A percentile compares a stretch with the other conserved stretches of the same genome.
Evolutionary conservation across 23 tunicate species (phyloP).

Genomic region (Oikopleura vanhoeffeni): DNA sequence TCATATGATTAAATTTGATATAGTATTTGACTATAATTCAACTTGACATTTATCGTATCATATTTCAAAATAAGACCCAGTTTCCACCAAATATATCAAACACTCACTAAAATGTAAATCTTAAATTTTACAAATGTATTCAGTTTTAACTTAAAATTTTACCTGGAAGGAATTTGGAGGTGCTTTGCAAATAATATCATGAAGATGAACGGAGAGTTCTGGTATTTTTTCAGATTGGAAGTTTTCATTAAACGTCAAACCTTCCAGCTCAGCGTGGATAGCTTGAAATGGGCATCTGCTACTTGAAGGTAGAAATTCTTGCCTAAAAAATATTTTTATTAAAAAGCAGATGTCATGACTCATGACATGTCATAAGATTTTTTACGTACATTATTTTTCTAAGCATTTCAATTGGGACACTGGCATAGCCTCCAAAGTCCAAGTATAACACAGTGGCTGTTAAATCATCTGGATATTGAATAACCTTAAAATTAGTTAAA

Average conservation of each 20-base stretch:
- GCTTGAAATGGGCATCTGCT: neutral
- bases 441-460: neutral
- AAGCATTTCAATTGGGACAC: neutral
- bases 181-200: neutral
- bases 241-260: neutral
- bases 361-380: no score
- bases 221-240: neutral
- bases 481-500: neutral
- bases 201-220: neutral
- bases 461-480: neutral
- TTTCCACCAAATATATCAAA: neutral
- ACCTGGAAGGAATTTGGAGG: neutral
- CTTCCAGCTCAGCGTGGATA: neutral
- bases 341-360: no score
- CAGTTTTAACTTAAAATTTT: no score
- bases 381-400: neutral
- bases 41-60: no score
- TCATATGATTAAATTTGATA: no score
- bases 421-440: slow-evolving; percentile 1
- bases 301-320: neutral
- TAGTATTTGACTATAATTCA: no score
- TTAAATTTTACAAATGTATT: no score
- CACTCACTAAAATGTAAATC: no score
- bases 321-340: no score
- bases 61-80: no score